Evolutionary conservation across 1,140 invertebrate genomes (phyloP).

Genomic region (Cecropterus lyciades): DNA sequence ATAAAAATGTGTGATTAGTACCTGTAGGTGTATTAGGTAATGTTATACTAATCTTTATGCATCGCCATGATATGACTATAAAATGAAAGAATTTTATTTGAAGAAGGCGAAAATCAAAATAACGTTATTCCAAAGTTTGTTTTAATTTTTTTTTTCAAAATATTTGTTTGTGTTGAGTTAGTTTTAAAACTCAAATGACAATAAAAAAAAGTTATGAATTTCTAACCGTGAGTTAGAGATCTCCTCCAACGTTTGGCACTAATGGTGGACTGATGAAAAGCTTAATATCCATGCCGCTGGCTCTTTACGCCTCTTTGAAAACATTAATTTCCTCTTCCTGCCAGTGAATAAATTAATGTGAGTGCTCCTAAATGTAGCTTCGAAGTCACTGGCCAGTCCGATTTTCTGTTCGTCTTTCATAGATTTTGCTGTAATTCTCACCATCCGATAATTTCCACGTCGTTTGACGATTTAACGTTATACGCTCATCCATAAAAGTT

Average conservation of each 20-base stretch:
- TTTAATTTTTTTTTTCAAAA: no score
- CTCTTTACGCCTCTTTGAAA: slow-evolving; percentile 62
- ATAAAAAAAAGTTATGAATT: no score
- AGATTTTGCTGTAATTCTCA: slow-evolving; percentile 39
- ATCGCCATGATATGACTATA: no score
- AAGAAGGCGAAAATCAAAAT: no score
- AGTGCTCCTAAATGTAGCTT: slow-evolving; percentile 45
- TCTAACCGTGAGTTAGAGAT: not conserved
- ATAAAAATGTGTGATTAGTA: no score
- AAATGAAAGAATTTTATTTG: no score
- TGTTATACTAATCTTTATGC: no score
- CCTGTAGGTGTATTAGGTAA: no score
- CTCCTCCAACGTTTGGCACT: slow-evolving; percentile 23
- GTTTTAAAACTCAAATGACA: no score
- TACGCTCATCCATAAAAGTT: slow-evolving; percentile 28
- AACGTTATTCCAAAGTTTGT: no score
- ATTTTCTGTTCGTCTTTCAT: slow-evolving; percentile 41
- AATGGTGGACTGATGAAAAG: slow-evolving; percentile 66
- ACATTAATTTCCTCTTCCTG: slow-evolving; percentile 71
- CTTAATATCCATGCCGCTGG: slow-evolving; percentile 64
- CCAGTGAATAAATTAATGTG: slow-evolving; percentile 62
- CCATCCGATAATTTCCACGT: slow-evolving; percentile 29
- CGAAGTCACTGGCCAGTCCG: slow-evolving; percentile 38
- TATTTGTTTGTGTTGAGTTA: no score
- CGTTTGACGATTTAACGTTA: slow-evolving; percentile 34